A percentile compares a stretch with the other conserved stretches of the same genome.
phyloP scores from a whole-genome alignment of 2,113 vertebrate species.

The Heterotis niloticus region DNA sequence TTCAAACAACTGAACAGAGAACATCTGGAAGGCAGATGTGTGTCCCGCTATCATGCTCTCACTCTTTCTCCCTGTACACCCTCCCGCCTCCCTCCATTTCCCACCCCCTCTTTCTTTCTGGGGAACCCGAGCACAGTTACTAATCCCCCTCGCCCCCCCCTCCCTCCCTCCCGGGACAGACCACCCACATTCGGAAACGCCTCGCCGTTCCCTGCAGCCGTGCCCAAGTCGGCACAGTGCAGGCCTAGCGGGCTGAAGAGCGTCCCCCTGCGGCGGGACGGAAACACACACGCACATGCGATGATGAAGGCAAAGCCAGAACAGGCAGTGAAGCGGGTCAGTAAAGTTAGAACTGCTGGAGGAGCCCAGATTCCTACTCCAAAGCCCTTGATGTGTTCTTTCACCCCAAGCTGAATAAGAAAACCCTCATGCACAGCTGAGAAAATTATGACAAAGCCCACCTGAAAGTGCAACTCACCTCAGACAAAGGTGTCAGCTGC shows the following conservation, averaged over 20 bases:
- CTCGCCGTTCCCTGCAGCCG: constrained; percentile 48
- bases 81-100: neutral
- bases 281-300: too few species aligned
- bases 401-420: too few species aligned
- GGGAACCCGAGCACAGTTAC: constrained; percentile 49
- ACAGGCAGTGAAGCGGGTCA: neutral
- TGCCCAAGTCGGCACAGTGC: neutral
- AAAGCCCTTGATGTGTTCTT: too few species aligned
- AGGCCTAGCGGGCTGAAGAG: neutral
- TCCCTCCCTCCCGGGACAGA: constrained; percentile 57
- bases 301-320: neutral
- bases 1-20: constrained; percentile 13
- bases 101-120: constrained; percentile 29
- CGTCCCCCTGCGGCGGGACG: neutral
- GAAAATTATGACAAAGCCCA: too few species aligned
- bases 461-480: too few species aligned
- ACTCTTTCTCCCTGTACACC: neutral
- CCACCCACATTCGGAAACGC: constrained; percentile 58
- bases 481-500: too few species aligned
- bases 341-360: neutral
- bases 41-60: constrained; percentile 15
- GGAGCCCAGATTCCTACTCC: too few species aligned
- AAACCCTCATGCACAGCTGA: too few species aligned
- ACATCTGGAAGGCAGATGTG: constrained; percentile 34
- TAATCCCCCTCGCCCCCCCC: constrained; percentile 54